Base-by-base conservation (phyloP, 2,113 vertebrate genomes). In the Sinocyclocheilus rhinocerous region DNA sequence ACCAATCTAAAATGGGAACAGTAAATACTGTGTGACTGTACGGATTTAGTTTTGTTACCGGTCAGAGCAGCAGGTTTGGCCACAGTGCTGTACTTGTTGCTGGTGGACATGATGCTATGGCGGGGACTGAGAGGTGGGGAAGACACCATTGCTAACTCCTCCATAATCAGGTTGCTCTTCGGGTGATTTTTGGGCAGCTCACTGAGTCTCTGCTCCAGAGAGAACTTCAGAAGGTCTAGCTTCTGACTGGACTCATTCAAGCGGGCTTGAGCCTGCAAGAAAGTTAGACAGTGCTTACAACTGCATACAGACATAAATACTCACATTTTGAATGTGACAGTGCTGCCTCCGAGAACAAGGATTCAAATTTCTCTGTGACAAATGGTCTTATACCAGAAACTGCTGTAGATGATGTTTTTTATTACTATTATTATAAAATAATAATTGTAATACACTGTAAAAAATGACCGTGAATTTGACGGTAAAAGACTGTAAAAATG, bases 171-270 rank as follows among this genome's bases (percentile, higher is more conserved):
- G 94, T 93, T 95, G 93, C 96, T 97, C 93, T 98, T 98, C 59
- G 97, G 97, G 92, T 99, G 97, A 91, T 97, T 98, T 92, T 97
- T 97, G 16, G 98, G 97, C 91, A 99, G 94, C 95, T 99, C 98
- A 15, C 91, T 97, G 88, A 99, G 93, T 89, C 98, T 96, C 87
- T 98, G 97, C 90, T 99, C 97, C 95, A 99, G 92, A 65, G 98
- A 99, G 92, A 97, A 97, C 84, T 97, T 96, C 91, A 99, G 94
- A 78, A 99, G 97, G 90, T 99, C 98, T 69, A 99, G 89, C 93
- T 99, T 99, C 93, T 99, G 98, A 93, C 96, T 99, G 88, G 98
- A 99, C 89, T 99, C 98, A 85, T 98, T 98, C 92, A 99, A 98
- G 90, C 97, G 96, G 83, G 98, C 96, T 94, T 99, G 98, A 0